Conservation (phyloP, 2,113 vertebrate species). For the Saguinus midas region DNA sequence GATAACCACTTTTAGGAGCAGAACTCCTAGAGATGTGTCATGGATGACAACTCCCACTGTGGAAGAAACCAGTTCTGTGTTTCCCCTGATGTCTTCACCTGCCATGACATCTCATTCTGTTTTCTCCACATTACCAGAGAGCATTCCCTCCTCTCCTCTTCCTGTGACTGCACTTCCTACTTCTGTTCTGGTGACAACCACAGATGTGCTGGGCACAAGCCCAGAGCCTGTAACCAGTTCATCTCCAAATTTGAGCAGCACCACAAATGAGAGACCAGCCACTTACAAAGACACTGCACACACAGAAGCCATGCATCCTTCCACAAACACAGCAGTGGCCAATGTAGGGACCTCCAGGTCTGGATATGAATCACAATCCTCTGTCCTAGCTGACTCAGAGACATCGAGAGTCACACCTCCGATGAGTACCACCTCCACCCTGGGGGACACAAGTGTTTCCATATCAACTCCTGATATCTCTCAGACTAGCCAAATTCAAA, state of each 20-base stretch:
- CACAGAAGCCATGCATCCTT: too few species aligned
- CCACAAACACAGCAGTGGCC: neutral
- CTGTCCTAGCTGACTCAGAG: neutral
- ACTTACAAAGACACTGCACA: neutral
- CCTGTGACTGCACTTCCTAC: too few species aligned
- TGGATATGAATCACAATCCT: neutral
- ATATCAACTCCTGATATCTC: neutral
- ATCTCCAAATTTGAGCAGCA: neutral
- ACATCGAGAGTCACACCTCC: too few species aligned
- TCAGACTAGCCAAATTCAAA: neutral
- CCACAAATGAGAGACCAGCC: fast-evolving
- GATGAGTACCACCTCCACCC: too few species aligned
- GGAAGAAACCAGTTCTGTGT: neutral
- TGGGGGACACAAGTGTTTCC: neutral
- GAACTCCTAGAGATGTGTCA: fast-evolving
- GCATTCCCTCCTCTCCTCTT: fast-evolving
- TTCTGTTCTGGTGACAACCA: neutral
- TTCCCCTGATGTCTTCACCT: neutral
- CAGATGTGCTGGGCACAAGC: neutral
- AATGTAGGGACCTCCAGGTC: neutral
- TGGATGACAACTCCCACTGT: fast-evolving
- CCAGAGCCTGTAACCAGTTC: neutral
- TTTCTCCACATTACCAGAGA: too few species aligned
- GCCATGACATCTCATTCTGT: neutral
- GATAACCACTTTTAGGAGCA: neutral